These are phyloP conservation scores for Odontothrips loti DNA, from an alignment of 2,888 invertebrate species.

Conservation along the genomic window DNA sequence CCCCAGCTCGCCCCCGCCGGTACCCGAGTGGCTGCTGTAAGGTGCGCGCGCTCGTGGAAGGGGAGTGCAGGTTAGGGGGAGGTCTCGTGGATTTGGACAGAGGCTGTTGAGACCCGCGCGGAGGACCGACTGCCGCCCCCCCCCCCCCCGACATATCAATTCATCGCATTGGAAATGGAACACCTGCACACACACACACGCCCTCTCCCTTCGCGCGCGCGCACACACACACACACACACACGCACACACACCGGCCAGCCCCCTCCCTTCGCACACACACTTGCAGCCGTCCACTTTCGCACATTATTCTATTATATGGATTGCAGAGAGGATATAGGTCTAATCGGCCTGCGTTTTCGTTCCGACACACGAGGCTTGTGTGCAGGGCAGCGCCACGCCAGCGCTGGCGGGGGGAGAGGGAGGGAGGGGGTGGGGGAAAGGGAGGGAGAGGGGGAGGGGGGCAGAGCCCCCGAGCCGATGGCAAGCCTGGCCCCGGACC, in stretches of 20 bases:
- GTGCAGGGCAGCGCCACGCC: no score
- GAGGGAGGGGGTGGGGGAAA: background rate
- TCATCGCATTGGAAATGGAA: conserved; percentile 25
- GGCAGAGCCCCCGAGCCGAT: background rate
- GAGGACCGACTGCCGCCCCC: background rate
- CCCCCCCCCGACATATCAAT: background rate
- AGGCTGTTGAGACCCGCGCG: background rate
- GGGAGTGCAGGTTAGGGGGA: no score
- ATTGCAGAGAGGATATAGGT: background rate
- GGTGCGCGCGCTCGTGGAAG: background rate
- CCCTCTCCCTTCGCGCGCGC: no score
- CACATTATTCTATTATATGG: conserved; percentile 21
- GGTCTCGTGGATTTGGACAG: no score
- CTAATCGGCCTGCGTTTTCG: no score
- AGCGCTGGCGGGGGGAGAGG: background rate
- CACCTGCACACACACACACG: conserved; percentile 1
- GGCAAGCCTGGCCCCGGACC: no score
- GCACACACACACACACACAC: background rate
- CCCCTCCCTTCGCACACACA: background rate
- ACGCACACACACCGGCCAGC: background rate
- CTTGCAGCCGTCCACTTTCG: conserved; percentile 9
- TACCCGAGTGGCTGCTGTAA: background rate
- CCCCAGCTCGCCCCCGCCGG: no score
- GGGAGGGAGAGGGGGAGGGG: background rate
- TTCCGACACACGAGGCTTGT: background rate